These are phyloP conservation scores for Capreolus pygargus DNA, from an alignment of 2,113 vertebrate genomes.

Conservation along the genomic window DNA sequence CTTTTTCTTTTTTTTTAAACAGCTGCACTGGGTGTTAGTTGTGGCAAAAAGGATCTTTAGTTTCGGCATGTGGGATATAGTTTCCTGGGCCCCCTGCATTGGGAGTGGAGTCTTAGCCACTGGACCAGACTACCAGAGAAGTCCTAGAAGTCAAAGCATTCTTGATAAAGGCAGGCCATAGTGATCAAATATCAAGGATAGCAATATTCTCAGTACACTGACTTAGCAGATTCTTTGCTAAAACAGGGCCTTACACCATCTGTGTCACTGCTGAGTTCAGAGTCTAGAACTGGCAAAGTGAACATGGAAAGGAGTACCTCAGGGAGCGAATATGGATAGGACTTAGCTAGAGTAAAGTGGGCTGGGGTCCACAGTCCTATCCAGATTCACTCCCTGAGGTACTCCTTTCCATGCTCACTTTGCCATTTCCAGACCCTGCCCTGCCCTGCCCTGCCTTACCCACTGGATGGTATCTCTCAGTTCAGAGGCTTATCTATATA, in stretches of 20 bases:
- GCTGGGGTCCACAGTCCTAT: neutral
- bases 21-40: neutral
- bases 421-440: neutral
- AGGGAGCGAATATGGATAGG: too few species aligned
- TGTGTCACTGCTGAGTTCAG: too few species aligned
- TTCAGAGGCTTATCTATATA: neutral
- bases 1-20: neutral
- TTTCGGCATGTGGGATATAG: neutral
- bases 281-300: too few species aligned
- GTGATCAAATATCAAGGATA: neutral
- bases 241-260: neutral
- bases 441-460: neutral
- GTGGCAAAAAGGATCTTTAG: neutral
- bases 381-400: neutral
- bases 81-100: neutral
- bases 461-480: neutral
- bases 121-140: neutral
- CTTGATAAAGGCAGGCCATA: neutral
- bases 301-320: too few species aligned
- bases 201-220: neutral
- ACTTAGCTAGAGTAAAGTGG: too few species aligned
- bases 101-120: neutral
- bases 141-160: neutral
- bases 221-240: neutral
- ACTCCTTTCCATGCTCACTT: neutral